Evolutionary conservation across 2,113 vertebrate genomes (phyloP), one percentile per base, ranked within the genome.

Genomic region (Ctenomys sociabilis): DNA sequence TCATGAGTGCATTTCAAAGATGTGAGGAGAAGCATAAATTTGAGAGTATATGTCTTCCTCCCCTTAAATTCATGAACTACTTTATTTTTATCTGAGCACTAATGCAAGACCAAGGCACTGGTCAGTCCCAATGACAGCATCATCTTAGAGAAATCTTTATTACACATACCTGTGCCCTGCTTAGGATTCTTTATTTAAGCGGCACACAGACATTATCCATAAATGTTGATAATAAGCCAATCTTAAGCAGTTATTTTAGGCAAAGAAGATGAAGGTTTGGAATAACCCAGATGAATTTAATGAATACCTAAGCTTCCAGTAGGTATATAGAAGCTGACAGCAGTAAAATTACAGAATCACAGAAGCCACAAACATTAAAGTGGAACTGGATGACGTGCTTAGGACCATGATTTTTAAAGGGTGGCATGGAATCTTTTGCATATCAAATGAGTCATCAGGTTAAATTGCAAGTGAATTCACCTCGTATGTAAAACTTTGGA

Each of bases 71-170:
- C 80, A 61, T 95, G 75, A 98, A 93, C 45, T 83, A 68, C 72
- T 93, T 97, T 87, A 96, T 98, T 98, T 98, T 98, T 97, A 95
- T 97, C 93, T 94, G 89, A 95, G 91, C 96, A 97, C 85, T 94
- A 89, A 97, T 96, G 97, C 73, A 97, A 97, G 93, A 97, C 93
- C 93, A 92, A 97, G 81, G 85, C 66, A 4, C 22, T 28, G 2
- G 68, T 52, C 88, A 95, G 88, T 90, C 95, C 91, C 49, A 70
- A 1, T 2, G 45, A 96, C 22, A 95, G 63, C 95, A 93, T 64
- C 94, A 75, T 95, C 83, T 63, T 37, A 80, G 95, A 91, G 43
- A 98, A 98, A 97, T 94, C n/a, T 85, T 95, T 64, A 4, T 97
- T 97, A 95, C 84, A 95, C 72, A 66, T 94, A 83, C 82, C 45